A percentile compares a stretch with the other conserved stretches of the same genome.
Conservation (phyloP, 2,888 invertebrate genomes). For the Theretra japonica region DNA sequence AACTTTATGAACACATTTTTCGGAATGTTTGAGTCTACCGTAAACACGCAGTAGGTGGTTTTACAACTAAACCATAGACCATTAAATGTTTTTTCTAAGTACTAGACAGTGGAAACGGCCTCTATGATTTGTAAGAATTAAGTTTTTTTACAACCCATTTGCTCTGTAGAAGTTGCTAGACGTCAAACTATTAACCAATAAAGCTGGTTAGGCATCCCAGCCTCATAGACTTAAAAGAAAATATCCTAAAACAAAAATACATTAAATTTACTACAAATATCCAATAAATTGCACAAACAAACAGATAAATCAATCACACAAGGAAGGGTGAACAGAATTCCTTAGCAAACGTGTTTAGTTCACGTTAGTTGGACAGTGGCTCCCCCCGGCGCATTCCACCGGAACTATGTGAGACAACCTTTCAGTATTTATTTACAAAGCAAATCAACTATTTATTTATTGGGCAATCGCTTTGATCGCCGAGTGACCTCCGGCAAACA, state of each 20-base stretch:
- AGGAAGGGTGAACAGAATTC: slow-evolving; percentile 52
- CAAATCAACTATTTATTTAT: slow-evolving; percentile 83
- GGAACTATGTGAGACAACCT: slow-evolving; percentile 67
- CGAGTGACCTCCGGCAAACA: slow-evolving; percentile 70
- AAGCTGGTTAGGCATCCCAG: neutral
- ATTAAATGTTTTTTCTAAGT: no score
- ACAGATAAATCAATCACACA: slow-evolving; percentile 51
- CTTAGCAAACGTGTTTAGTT: slow-evolving; percentile 68
- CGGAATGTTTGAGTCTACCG: no score
- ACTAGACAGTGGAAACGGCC: no score
- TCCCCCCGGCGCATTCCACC: slow-evolving; percentile 66
- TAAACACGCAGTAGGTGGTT: no score
- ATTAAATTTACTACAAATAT: slow-evolving; percentile 30
- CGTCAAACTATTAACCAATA: no score
- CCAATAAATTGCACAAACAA: slow-evolving; percentile 40
- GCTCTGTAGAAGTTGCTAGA: no score
- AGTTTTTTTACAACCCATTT: no score
- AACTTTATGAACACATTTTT: no score
- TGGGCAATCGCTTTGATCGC: slow-evolving; percentile 79
- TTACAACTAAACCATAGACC: no score
- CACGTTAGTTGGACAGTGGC: slow-evolving; percentile 66
- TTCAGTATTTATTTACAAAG: slow-evolving; percentile 78
- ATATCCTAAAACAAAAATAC: neutral
- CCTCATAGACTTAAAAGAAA: neutral
- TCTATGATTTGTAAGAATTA: no score